Conservation (phyloP, 2,888 invertebrate species). For the Cephus runcator region DNA sequence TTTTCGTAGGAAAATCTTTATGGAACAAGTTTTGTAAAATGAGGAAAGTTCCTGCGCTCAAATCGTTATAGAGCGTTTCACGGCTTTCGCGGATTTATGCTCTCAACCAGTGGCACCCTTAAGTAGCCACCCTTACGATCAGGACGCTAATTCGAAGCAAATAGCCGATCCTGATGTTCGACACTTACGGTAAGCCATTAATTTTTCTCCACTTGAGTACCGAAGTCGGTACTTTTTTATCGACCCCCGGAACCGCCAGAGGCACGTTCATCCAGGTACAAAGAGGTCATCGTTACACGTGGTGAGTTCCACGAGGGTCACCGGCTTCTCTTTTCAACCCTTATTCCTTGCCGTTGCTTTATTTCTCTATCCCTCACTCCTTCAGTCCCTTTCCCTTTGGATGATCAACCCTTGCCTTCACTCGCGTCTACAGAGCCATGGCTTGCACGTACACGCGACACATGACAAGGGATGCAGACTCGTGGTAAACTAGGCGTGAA, state of each 20-base stretch:
- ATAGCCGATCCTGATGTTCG: not conserved
- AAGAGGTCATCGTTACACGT: not conserved
- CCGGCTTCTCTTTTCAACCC: not conserved
- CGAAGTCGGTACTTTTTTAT: not conserved
- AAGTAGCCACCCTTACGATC: not conserved
- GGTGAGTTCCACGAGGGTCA: conserved; percentile 11
- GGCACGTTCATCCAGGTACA: not conserved
- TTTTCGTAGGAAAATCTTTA: conserved; percentile 51
- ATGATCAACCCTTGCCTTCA: not conserved
- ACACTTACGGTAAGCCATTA: not conserved
- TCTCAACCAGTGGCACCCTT: not conserved
- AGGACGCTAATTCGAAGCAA: not conserved
- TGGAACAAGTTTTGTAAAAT: conserved; percentile 50
- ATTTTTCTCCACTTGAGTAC: not conserved
- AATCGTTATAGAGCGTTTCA: conserved; percentile 1
- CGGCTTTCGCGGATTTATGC: not conserved
- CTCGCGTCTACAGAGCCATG: not conserved
- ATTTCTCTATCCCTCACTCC: not conserved
- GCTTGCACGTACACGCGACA: not conserved
- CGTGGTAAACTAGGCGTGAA: conserved; percentile 47
- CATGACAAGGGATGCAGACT: conserved; percentile 14
- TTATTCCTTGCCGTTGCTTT: not conserved
- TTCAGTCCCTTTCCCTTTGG: not conserved
- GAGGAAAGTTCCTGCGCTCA: not conserved
- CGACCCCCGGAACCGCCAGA: not conserved